These are phyloP conservation scores for Orchesella flavescens DNA, from an alignment of 2,888 invertebrate species.

Conservation along the genomic window DNA sequence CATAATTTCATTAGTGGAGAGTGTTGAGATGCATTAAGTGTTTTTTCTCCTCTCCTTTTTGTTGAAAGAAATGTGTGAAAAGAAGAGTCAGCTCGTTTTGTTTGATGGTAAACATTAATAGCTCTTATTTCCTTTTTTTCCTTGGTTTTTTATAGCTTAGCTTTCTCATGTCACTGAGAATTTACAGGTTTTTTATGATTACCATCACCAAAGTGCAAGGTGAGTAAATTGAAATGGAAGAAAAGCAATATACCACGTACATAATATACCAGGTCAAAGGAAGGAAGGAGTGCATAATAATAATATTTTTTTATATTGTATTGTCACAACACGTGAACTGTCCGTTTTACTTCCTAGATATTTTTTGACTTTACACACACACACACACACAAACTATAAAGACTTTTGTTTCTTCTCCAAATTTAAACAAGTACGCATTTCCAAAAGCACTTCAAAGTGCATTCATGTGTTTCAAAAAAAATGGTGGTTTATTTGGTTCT, in stretches of 20 bases:
- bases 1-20: background rate
- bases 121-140: conserved; percentile 17
- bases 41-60: background rate
- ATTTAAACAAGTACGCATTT: conserved; percentile 27
- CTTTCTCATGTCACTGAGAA: background rate
- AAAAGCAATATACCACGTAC: background rate
- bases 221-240: background rate
- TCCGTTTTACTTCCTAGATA: too few species aligned
- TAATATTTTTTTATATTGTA: too few species aligned
- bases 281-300: background rate
- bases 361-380: background rate
- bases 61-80: background rate
- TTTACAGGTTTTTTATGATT: background rate
- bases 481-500: conserved; percentile 21
- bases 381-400: background rate
- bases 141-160: background rate
- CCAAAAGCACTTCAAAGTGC: conserved; percentile 23
- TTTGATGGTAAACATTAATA: conserved; percentile 7
- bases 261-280: background rate
- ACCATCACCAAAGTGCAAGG: background rate
- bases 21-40: background rate
- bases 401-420: too few species aligned
- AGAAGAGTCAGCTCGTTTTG: conserved; percentile 12
- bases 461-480: conserved; percentile 37
- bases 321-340: background rate